Conservation (phyloP, 2,113 vertebrate genomes). For the Raja brachyura region DNA sequence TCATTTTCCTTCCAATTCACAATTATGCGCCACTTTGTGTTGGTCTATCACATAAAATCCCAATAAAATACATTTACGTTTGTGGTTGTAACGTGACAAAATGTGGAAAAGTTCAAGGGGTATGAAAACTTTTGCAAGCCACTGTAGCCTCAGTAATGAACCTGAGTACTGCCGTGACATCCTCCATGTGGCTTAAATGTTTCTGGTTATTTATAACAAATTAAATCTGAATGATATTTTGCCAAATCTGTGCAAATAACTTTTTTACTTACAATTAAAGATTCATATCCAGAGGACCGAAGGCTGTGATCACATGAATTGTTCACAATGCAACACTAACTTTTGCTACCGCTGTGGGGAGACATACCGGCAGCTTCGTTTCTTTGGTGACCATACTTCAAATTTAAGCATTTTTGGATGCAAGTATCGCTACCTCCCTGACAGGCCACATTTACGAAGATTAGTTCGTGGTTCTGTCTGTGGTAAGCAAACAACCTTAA, state of each 20-base stretch:
- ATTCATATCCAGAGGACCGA: constrained; percentile 97
- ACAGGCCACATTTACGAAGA: constrained; percentile 89
- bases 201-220: background rate
- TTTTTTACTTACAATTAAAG: constrained; percentile 50
- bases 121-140: too few species aligned
- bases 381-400: constrained; percentile 96
- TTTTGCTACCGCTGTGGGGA: constrained; percentile 98
- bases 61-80: too few species aligned
- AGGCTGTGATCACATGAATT: constrained; percentile 97
- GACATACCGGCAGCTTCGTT: constrained; percentile 86
- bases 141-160: too few species aligned
- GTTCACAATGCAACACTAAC: constrained; percentile 94
- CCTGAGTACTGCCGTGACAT: too few species aligned
- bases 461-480: constrained; percentile 90
- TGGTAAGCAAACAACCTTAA: constrained; percentile 63
- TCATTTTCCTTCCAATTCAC: too few species aligned
- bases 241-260: background rate
- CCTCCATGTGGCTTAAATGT: too few species aligned
- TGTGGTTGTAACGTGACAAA: too few species aligned
- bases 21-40: too few species aligned
- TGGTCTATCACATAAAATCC: too few species aligned
- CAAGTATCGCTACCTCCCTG: constrained; percentile 96
- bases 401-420: constrained; percentile 99
- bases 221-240: background rate
- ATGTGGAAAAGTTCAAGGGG: too few species aligned